These are phyloP conservation scores for Caerostris darwini DNA, from an alignment of 1,140 invertebrate species.

Conservation along the genomic window DNA sequence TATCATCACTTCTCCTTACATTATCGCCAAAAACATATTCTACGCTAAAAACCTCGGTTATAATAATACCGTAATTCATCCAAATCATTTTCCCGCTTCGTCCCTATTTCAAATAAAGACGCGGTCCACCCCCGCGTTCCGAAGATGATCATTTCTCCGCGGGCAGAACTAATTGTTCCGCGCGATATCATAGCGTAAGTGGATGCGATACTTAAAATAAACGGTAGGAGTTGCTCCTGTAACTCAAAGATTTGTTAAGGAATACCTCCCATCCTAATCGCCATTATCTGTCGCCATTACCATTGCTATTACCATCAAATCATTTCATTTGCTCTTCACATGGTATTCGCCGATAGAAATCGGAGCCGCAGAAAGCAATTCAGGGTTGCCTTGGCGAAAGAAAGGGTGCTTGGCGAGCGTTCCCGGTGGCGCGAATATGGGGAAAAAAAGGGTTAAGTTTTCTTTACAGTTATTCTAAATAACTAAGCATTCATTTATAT, in stretches of 20 bases:
- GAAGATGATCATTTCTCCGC: not conserved
- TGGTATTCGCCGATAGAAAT: slow-evolving; percentile 2
- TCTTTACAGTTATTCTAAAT: too few species aligned
- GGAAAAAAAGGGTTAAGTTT: too few species aligned
- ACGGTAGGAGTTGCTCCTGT: slow-evolving; percentile 24
- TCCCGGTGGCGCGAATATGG: not conserved
- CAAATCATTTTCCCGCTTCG: too few species aligned
- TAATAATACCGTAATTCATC: too few species aligned
- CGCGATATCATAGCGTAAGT: not conserved
- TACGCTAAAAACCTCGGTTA: too few species aligned
- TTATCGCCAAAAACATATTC: too few species aligned
- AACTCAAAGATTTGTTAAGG: slow-evolving; percentile 45
- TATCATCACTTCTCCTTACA: too few species aligned
- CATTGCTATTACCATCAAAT: slow-evolving; percentile 52
- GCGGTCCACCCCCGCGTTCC: too few species aligned
- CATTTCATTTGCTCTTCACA: slow-evolving; percentile 67
- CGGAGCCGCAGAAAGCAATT: not conserved
- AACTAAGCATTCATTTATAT: too few species aligned
- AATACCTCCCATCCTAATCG: not conserved
- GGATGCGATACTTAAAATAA: slow-evolving; percentile 14
- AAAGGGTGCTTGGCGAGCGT: not conserved
- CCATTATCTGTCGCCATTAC: slow-evolving; percentile 54
- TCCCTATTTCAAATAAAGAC: too few species aligned
- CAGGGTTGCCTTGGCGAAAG: not conserved
- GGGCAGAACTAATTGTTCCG: not conserved